A percentile compares a stretch with the other conserved stretches of the same genome.
Conservation (phyloP, 2,888 invertebrate species). For the Orthosia gothica region DNA sequence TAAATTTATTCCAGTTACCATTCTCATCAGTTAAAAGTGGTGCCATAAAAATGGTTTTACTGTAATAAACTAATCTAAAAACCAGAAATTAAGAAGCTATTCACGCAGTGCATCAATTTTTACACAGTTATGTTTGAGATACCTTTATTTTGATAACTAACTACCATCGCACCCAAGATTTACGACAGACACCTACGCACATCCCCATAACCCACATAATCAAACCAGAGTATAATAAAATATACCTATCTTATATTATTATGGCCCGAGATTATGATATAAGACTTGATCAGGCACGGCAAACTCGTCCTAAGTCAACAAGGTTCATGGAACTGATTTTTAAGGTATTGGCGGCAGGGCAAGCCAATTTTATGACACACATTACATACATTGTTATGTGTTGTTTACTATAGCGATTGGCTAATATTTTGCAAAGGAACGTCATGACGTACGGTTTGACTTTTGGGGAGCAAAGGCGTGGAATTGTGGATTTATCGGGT, state of each 20-base stretch:
- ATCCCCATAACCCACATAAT: constrained; percentile 31
- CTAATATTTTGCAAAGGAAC: constrained; percentile 40
- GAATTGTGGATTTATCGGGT: constrained; percentile 13
- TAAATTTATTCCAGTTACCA: not conserved
- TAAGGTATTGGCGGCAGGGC: constrained; percentile 37
- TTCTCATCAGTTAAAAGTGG: not conserved
- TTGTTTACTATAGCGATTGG: constrained; percentile 48
- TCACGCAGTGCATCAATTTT: not conserved
- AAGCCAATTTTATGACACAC: constrained; percentile 48
- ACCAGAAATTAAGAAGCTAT: not conserved
- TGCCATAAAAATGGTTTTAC: too few relatives aligned
- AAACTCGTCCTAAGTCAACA: constrained; percentile 68
- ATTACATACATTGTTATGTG: constrained; percentile 13
- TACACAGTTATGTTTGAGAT: constrained; percentile 5
- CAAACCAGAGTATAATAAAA: constrained; percentile 45
- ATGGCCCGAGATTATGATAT: constrained; percentile 62
- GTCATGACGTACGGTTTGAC: constrained; percentile 21
- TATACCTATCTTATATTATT: constrained; percentile 58
- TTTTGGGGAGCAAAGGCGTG: constrained; percentile 20
- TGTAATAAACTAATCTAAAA: not conserved
- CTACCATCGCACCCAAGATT: constrained; percentile 18
- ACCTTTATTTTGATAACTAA: constrained; percentile 15
- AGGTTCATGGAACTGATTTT: constrained; percentile 45
- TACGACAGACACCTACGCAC: constrained; percentile 27
- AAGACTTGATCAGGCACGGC: constrained; percentile 62